Conservation (phyloP, 2,113 vertebrate genomes). For the Dipodomys ordii region DNA sequence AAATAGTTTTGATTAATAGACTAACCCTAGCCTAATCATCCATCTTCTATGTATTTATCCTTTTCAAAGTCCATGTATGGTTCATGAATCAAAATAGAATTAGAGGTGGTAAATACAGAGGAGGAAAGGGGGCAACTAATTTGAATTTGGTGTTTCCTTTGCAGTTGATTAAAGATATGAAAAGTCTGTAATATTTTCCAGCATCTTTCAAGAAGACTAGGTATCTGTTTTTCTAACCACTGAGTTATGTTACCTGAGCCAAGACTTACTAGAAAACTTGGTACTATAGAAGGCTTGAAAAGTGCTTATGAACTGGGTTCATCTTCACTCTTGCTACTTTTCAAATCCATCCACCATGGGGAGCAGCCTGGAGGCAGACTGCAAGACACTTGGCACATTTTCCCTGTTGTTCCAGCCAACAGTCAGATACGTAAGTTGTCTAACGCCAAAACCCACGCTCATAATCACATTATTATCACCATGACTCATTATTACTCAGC, state of each 20-base stretch:
- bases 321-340: not conserved
- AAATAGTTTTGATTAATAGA: not conserved
- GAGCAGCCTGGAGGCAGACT: not conserved
- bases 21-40: not conserved
- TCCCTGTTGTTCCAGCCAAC: not conserved
- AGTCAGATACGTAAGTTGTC: not conserved
- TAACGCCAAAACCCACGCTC: not conserved
- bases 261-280: not conserved
- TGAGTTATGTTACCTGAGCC: not conserved
- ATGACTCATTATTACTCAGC: not conserved
- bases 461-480: not conserved
- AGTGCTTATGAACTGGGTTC: not conserved
- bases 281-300: not conserved
- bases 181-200: not conserved
- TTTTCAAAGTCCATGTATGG: conserved; percentile 31
- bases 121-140: not conserved
- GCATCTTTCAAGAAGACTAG: not conserved
- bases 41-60: not conserved
- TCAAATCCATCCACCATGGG: not conserved
- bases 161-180: not conserved
- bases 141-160: not conserved
- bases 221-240: not conserved
- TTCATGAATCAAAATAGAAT: conserved; percentile 17
- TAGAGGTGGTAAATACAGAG: not conserved
- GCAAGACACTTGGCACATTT: not conserved